A percentile compares a stretch with the other conserved stretches of the same genome.
Evolutionary conservation across 2,113 vertebrate species (phyloP).

Genomic region (Ellobius talpinus): DNA sequence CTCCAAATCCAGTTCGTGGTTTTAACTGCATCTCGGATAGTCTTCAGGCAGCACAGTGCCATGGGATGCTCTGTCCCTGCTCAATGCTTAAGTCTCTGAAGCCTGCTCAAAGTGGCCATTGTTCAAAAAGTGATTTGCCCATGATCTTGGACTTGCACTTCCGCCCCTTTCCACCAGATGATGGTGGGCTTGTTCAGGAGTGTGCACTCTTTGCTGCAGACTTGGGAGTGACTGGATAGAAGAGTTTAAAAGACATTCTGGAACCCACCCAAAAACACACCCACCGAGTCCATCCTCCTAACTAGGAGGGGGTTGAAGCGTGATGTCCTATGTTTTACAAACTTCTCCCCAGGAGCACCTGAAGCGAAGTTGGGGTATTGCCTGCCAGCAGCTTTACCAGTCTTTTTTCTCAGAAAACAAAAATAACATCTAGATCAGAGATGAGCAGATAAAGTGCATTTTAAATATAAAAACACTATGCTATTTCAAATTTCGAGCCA

Average conservation of each 20-base stretch:
- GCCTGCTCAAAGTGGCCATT: conserved; percentile 9
- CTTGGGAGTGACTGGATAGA: neutral
- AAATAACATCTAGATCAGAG: conserved; percentile 21
- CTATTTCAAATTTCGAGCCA: conserved; percentile 2
- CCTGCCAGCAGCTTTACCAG: neutral
- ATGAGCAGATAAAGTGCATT: neutral
- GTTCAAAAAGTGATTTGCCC: neutral
- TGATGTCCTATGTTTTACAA: neutral
- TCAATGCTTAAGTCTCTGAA: neutral
- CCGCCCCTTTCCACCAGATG: conserved; percentile 49
- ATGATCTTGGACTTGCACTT: neutral
- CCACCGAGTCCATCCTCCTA: neutral
- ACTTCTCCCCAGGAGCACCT: neutral
- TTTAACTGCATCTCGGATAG: neutral
- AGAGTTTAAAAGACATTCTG: neutral
- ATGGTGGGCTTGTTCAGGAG: conserved; percentile 23
- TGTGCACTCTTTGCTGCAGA: neutral
- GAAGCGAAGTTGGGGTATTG: neutral
- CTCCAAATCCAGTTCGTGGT: neutral
- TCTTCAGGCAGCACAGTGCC: neutral
- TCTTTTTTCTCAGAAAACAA: conserved; percentile 27
- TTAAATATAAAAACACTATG: neutral
- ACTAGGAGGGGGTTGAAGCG: neutral
- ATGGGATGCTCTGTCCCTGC: neutral
- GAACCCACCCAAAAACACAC: neutral